A percentile compares a stretch with the other conserved stretches of the same genome.
Evolutionary conservation across 2,113 vertebrate genomes (phyloP).

Genomic region (Phalacrocorax carbo): DNA sequence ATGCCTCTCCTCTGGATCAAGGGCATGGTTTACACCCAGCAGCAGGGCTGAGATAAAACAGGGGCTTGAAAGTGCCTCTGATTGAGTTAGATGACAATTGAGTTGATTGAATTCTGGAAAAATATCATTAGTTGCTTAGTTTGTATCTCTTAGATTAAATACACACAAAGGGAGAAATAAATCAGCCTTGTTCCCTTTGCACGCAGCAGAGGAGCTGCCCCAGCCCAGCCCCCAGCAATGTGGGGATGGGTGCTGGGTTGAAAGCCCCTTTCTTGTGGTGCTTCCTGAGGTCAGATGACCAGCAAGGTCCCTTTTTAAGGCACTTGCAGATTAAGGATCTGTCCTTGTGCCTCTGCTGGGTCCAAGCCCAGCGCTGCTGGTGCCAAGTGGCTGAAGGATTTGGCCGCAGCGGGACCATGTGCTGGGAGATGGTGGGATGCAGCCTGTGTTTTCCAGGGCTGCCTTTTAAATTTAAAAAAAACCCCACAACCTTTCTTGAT

Average conservation of each 20-base stretch:
- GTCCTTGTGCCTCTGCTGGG: background rate
- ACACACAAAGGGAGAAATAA: slow-evolving; percentile 32
- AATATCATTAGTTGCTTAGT: slow-evolving; percentile 8
- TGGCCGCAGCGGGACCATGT: accelerated
- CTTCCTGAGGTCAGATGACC: background rate
- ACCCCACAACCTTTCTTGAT: background rate
- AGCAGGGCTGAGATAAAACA: background rate
- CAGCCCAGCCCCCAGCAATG: background rate
- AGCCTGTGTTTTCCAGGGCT: background rate
- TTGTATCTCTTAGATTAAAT: slow-evolving; percentile 53
- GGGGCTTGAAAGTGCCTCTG: slow-evolving; percentile 41
- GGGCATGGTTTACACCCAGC: background rate
- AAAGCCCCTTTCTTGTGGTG: background rate
- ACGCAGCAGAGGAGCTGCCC: background rate
- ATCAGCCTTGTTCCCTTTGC: background rate
- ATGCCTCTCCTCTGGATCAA: background rate
- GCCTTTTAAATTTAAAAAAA: background rate
- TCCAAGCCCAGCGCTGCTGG: background rate
- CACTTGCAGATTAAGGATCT: background rate
- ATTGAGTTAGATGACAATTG: slow-evolving; percentile 23
- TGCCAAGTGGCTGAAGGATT: background rate
- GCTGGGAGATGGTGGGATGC: background rate
- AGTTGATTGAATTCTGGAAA: slow-evolving; percentile 54
- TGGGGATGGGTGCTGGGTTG: background rate
- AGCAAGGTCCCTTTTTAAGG: background rate